Conservation (phyloP, 2,797 vertebrate genomes). For the Poecilia wingei region DNA sequence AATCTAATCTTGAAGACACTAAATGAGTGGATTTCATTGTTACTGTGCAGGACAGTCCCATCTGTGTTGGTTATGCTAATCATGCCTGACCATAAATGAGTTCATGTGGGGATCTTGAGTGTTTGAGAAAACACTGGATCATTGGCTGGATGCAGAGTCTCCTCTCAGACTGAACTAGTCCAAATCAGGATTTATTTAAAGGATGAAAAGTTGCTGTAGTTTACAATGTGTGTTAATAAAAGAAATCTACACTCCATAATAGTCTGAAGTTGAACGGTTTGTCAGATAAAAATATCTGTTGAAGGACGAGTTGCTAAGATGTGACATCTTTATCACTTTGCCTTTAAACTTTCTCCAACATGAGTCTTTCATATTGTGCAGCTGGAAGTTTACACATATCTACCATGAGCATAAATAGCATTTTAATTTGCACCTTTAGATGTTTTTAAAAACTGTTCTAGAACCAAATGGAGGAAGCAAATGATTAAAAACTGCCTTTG, state of each 20-base stretch:
- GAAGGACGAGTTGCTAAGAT: background rate
- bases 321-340: background rate
- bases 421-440: background rate
- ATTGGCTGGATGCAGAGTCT: background rate
- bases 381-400: background rate
- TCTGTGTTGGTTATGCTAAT: constrained; percentile 58
- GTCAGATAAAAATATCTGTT: background rate
- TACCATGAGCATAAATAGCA: background rate
- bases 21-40: constrained; percentile 67
- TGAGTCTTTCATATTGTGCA: background rate
- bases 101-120: constrained; percentile 8
- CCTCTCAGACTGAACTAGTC: background rate
- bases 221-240: constrained; percentile 50
- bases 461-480: background rate
- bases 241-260: background rate
- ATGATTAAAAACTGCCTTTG: too few relatives aligned
- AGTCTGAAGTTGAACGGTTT: background rate
- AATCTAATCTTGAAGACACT: constrained; percentile 50
- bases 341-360: background rate
- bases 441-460: background rate
- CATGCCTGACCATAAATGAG: constrained; percentile 3
- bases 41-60: constrained; percentile 69
- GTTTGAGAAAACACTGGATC: constrained; percentile 14
- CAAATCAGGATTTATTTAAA: background rate
- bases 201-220: background rate